These are phyloP conservation scores for Onthophagus taurus DNA, from an alignment of 1,140 invertebrate genomes.

Conservation along the genomic window DNA sequence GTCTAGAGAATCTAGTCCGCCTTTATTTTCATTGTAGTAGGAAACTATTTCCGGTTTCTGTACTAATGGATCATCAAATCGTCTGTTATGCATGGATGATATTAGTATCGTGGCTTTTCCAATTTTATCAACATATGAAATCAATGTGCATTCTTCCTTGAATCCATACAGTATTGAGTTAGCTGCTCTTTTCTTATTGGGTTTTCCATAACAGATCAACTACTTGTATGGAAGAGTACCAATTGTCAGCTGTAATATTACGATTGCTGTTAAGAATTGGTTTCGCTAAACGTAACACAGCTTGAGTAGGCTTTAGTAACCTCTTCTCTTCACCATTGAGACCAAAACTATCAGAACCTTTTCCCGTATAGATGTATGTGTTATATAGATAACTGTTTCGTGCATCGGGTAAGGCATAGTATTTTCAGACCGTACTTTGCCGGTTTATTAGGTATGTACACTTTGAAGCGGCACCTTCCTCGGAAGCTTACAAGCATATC, in stretches of 20 bases:
- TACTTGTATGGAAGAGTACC: constrained; percentile 34
- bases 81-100: too few species aligned
- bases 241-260: constrained; percentile 34
- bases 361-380: constrained; percentile 31
- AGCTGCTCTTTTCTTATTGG: too few species aligned
- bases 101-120: too few species aligned
- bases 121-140: too few species aligned
- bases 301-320: constrained; percentile 20
- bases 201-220: constrained; percentile 17
- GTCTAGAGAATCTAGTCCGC: too few species aligned
- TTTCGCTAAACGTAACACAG: constrained; percentile 25
- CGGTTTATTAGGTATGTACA: constrained; percentile 41
- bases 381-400: constrained; percentile 28
- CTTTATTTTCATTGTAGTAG: too few species aligned
- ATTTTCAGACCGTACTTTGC: constrained; percentile 41
- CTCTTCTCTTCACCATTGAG: constrained; percentile 22
- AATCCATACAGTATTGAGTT: too few species aligned
- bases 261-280: constrained; percentile 26
- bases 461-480: constrained; percentile 33
- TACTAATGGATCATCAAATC: too few species aligned
- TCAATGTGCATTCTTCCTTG: too few species aligned
- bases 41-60: too few species aligned
- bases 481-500: constrained; percentile 37
- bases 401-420: constrained; percentile 26
- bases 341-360: constrained; percentile 24